A percentile compares a stretch with the other conserved stretches of the same genome.
phyloP scores from a whole-genome alignment of 1,140 invertebrate species.

The Philaenus spumarius region DNA sequence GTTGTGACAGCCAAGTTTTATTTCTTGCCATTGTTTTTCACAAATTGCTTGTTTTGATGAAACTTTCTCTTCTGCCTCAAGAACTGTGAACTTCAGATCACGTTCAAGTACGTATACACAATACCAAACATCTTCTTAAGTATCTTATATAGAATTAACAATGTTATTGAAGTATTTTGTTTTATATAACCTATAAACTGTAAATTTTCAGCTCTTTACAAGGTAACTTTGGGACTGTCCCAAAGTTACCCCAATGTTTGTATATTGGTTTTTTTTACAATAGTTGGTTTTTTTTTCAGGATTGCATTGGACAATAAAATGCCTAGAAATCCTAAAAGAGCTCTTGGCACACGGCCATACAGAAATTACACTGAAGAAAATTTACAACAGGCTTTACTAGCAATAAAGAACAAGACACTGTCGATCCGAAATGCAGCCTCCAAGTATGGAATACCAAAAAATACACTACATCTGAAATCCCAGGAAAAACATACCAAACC shows the following conservation, averaged over 20 bases:
- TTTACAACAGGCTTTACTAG: not conserved
- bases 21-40: not conserved
- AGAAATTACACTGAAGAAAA: not conserved
- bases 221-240: not conserved
- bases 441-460: not conserved
- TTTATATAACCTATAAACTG: not conserved
- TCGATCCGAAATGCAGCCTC: not conserved
- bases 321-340: not conserved
- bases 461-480: not conserved
- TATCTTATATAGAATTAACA: not conserved
- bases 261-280: not conserved
- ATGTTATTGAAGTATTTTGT: not conserved
- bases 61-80: not conserved
- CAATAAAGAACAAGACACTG: not conserved
- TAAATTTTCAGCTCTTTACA: not conserved
- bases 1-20: not conserved
- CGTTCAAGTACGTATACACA: not conserved
- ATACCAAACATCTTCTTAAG: too few species aligned
- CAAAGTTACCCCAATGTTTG: not conserved
- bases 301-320: too few species aligned
- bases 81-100: not conserved
- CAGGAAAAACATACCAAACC: too few species aligned
- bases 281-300: not conserved
- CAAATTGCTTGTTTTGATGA: not conserved
- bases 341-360: not conserved